Evolutionary conservation across 2,797 vertebrate genomes (phyloP).

Genomic region (Tenualosa thibaudeaui): DNA sequence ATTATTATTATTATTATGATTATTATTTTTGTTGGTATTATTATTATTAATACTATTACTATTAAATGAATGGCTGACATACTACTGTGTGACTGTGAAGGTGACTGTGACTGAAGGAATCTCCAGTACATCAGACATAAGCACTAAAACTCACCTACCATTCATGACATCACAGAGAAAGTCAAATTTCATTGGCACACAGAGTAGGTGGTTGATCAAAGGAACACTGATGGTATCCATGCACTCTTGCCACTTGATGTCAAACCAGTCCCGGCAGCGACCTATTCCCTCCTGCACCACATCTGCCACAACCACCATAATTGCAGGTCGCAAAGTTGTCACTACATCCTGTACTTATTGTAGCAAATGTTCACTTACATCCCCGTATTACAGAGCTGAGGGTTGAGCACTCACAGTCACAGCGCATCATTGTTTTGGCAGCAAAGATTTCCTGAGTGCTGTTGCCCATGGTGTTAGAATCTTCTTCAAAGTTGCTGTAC

Average conservation of each 20-base stretch:
- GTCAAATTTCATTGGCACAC: conserved; percentile 83
- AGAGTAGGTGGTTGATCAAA: conserved; percentile 81
- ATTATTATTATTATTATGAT: too few species aligned
- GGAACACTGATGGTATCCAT: conserved; percentile 67
- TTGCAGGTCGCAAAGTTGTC: neutral
- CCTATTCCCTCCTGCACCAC: conserved; percentile 71
- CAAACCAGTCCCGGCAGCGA: conserved; percentile 81
- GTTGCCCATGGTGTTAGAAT: neutral
- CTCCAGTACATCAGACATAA: neutral
- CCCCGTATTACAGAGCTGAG: neutral
- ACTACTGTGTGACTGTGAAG: neutral
- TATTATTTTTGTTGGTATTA: too few species aligned
- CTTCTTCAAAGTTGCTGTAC: conserved; percentile 46
- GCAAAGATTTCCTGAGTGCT: conserved; percentile 79
- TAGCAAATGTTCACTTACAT: neutral
- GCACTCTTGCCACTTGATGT: conserved; percentile 66
- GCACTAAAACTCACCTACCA: conserved; percentile 60
- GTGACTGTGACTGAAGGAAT: too few species aligned
- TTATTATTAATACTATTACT: too few species aligned
- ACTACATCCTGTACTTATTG: conserved; percentile 10
- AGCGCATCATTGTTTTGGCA: conserved; percentile 78
- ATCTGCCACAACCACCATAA: conserved; percentile 61
- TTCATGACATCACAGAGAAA: conserved; percentile 80
- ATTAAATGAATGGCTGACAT: neutral
- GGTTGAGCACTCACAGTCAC: conserved; percentile 65